Percentiles rank a stretch among this genome's conserved stretches.
These are phyloP conservation scores for Orestias chungarensis DNA, from an alignment of 2,797 vertebrate genomes.

Conservation along the genomic window DNA sequence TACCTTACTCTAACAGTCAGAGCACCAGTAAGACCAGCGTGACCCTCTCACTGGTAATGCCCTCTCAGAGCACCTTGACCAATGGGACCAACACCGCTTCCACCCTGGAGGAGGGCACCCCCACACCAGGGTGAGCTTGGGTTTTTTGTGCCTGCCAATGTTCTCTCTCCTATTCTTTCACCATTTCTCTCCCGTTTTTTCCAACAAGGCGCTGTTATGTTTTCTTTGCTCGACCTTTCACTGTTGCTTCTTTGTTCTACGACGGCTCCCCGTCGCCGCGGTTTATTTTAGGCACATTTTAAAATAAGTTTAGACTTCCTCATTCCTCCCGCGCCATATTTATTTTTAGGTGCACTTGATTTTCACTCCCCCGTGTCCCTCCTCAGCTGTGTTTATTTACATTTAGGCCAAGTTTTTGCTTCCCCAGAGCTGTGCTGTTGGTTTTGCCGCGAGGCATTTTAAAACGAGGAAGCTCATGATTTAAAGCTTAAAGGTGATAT, in stretches of 20 bases:
- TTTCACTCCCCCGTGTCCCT: slow-evolving; percentile 30
- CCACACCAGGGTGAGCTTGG: slow-evolving; percentile 83
- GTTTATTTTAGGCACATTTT: slow-evolving; percentile 32
- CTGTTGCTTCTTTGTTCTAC: neutral
- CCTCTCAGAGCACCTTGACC: slow-evolving; percentile 93
- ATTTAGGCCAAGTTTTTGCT: slow-evolving; percentile 19
- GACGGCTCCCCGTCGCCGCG: neutral
- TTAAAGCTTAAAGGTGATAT: slow-evolving; percentile 3
- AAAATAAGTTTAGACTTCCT: slow-evolving; percentile 21
- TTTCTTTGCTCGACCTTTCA: neutral
- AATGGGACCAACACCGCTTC: slow-evolving; percentile 94
- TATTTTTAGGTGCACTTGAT: slow-evolving; percentile 42
- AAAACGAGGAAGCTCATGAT: neutral
- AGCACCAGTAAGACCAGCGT: slow-evolving; percentile 99
- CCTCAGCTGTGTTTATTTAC: slow-evolving; percentile 34
- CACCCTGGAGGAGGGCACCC: slow-evolving; percentile 91
- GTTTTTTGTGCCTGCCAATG: neutral
- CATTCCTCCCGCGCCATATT: slow-evolving; percentile 12
- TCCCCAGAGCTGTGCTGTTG: neutral
- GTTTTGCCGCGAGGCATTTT: neutral
- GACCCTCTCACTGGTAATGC: slow-evolving; percentile 97
- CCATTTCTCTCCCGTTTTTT: neutral
- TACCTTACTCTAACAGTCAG: slow-evolving; percentile 91
- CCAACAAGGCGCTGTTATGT: neutral
- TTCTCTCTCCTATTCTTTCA: neutral